phyloP scores from a whole-genome alignment of 2,113 vertebrate genomes.

The Amblyornis subalaris region DNA sequence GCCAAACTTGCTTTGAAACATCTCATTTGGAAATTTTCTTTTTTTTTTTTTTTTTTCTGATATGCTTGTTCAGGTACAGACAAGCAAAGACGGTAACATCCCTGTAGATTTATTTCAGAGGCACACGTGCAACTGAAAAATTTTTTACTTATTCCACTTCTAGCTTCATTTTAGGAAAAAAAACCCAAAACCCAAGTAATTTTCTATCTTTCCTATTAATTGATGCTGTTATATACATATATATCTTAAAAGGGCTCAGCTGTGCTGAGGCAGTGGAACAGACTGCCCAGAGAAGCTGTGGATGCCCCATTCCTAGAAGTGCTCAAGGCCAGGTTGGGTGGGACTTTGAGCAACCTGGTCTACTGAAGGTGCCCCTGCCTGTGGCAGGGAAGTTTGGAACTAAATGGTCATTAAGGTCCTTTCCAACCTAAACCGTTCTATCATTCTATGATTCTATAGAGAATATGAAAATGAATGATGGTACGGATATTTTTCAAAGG shows the following conservation, averaged over 20 bases:
- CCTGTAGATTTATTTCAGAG: neutral
- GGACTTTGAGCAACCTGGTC: neutral
- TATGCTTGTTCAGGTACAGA: neutral
- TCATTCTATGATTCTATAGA: neutral
- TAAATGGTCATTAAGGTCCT: too few species aligned
- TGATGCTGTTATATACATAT: neutral
- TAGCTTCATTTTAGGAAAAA: neutral
- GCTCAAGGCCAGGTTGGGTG: neutral
- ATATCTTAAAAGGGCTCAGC: neutral
- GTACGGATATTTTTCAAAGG: neutral
- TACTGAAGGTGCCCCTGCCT: neutral
- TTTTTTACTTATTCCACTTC: neutral
- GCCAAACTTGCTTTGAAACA: neutral
- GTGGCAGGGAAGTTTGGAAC: neutral
- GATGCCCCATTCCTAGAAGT: neutral
- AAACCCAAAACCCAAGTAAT: neutral
- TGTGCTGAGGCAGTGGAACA: neutral
- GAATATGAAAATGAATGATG: neutral
- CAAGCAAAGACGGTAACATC: neutral
- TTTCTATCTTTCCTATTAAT: neutral
- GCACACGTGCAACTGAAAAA: neutral
- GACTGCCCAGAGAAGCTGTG: neutral
- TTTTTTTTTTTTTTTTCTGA: neutral
- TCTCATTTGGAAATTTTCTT: neutral
- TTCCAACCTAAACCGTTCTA: neutral